phyloP scores from a whole-genome alignment of 2,797 vertebrate genomes.

The Prunella strophiata region DNA sequence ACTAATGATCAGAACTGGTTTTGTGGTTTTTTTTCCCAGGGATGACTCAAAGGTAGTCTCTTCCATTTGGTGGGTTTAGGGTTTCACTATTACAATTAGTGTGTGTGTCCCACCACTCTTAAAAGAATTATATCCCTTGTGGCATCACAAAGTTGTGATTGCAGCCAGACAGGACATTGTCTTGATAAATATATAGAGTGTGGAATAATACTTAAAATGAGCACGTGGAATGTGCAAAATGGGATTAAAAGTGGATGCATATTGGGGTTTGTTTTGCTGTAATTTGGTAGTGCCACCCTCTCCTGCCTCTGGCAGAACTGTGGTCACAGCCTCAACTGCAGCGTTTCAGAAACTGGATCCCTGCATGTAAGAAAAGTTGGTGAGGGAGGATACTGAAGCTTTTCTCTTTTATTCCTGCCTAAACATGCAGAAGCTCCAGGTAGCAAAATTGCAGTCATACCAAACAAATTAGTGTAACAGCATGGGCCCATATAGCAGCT shows the following conservation, averaged over 20 bases:
- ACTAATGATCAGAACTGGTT: not conserved
- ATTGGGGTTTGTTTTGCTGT: not conserved
- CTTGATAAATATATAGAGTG: not conserved
- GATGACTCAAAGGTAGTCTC: not conserved
- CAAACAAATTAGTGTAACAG: not conserved
- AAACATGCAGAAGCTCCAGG: not conserved
- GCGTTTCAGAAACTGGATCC: not conserved
- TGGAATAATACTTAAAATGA: not conserved
- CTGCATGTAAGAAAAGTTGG: not conserved
- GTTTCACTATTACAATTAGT: not conserved
- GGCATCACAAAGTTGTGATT: not conserved
- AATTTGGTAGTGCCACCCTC: fast-evolving
- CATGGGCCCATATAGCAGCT: not conserved
- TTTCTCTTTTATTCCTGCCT: not conserved
- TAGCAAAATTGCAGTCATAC: not conserved
- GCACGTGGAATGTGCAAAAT: not conserved
- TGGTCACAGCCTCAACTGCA: not conserved
- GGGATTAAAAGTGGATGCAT: fast-evolving
- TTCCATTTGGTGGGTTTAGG: not conserved
- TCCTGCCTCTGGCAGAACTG: not conserved
- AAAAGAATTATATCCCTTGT: not conserved
- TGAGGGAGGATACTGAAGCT: not conserved
- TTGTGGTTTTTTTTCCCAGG: not conserved
- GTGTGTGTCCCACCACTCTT: not conserved
- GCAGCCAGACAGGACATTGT: not conserved